Conservation (phyloP, 2,888 invertebrate species). For the Dromius quadrimaculatus region DNA sequence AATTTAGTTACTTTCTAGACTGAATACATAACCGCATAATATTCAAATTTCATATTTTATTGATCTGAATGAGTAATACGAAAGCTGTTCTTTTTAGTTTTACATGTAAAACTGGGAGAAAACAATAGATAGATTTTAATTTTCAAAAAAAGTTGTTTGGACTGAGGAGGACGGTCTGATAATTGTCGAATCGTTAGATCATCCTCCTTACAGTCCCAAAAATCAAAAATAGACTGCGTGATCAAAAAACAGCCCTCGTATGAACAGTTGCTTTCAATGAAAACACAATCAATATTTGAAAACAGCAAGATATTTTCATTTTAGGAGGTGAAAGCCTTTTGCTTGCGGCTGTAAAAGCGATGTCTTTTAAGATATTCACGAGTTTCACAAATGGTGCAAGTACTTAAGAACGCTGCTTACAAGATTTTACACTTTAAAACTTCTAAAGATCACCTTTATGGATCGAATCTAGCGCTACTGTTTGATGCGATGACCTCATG, state of each 20-base stretch:
- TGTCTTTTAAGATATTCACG: slow-evolving; percentile 40
- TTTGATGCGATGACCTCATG: slow-evolving; percentile 31
- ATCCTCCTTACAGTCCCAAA: no score
- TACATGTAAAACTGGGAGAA: no score
- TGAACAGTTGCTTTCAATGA: background rate
- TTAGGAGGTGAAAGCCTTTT: background rate
- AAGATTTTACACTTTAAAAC: slow-evolving; percentile 42
- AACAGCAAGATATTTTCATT: background rate
- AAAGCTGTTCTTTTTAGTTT: no score
- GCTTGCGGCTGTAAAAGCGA: background rate
- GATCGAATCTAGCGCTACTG: slow-evolving; percentile 24
- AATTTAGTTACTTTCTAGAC: slow-evolving; percentile 9
- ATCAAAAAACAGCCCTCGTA: no score
- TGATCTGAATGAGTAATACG: no score
- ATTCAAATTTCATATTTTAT: slow-evolving; percentile 15
- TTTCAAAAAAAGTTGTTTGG: no score
- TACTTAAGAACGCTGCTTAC: slow-evolving; percentile 30
- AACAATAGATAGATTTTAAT: no score
- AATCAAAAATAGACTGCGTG: no score
- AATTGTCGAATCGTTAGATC: no score
- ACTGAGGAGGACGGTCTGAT: no score
- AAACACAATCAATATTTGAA: slow-evolving; percentile 6
- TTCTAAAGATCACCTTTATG: slow-evolving; percentile 40
- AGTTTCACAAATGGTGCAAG: slow-evolving; percentile 39
- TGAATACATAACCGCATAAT: background rate